Evolutionary conservation across 1,140 invertebrate species (phyloP), one percentile per base, ranked within the genome.

Genomic region (Plutomurus gul): DNA sequence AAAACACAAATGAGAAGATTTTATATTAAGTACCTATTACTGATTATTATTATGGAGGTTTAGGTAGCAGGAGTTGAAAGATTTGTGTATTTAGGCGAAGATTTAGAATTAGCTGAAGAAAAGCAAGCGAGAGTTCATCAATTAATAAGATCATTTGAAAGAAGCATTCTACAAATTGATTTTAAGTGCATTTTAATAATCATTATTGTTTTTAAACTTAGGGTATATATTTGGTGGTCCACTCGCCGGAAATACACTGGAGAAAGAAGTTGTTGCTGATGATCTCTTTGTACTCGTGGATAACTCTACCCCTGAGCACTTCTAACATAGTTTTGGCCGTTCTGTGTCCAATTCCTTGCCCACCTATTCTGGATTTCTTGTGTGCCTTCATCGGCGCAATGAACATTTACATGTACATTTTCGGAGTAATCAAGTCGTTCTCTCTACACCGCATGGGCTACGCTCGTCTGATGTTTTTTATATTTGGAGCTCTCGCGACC

Each of bases 361-460:
- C 93, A 70, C 90, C 91, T 74, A 51, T 93, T 36, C 90, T 97
- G 78, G 94, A 97, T 86, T 91, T 96, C 80, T 84, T 96, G 2
- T 95, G 93, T 87, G 93, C 93, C 49, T 97, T 97, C 85, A 94
- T 95, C 80, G 95, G 92, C 70, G 95, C 87, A 4, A 93, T 96
- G 4, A 96, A 96, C 86, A 92, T 97, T 84, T 98, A 97, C 86
- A 96, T 98, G 92, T 98, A 97, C 85, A 90, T 98, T 47, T 97
- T 98, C 87, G 96, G 96, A 79, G 95, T 97, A 0, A 90, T 97
- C 30, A 97, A 97, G 86, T 98, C 96, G 36, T 98, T 98, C 85
- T 94, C 93, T 10, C 87, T 97, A 0, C 92, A 95, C 84, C 90
- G 95, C 83, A 93, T 95, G 84, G 96, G 96, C 6, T 84, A 93